Percentiles rank a stretch among this genome's conserved stretches.
These are phyloP conservation scores for Dolichoris vasculosae DNA, from an alignment of 1,140 invertebrate genomes.

Conservation along the genomic window DNA sequence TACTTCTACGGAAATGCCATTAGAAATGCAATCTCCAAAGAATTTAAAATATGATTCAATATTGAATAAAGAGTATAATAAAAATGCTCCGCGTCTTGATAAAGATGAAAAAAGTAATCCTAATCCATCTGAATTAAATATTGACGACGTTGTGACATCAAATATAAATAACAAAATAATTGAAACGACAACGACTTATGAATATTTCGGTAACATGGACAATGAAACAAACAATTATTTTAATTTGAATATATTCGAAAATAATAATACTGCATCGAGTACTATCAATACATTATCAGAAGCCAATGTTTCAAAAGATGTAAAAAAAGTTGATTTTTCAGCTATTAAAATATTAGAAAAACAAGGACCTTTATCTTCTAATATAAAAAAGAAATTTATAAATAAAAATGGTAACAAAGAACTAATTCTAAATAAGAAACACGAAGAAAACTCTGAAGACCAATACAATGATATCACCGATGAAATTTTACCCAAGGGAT, in stretches of 20 bases:
- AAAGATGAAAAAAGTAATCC: conserved; percentile 69
- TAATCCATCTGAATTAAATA: conserved; percentile 68
- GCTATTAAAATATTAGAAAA: background rate
- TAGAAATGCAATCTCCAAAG: background rate
- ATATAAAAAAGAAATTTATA: background rate
- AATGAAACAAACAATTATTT: conserved; percentile 28
- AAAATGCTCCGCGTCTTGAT: conserved; percentile 68
- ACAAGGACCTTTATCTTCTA: background rate
- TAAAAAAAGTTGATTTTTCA: background rate
- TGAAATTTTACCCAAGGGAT: conserved; percentile 59
- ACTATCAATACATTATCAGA: background rate
- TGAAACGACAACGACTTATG: conserved; percentile 1
- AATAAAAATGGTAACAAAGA: background rate
- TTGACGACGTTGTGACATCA: conserved; percentile 63
- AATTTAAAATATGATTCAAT: background rate
- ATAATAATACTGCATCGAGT: background rate
- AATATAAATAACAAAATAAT: conserved; percentile 29
- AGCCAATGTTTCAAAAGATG: background rate
- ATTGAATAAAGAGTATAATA: conserved; percentile 74
- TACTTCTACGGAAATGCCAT: conserved; percentile 27
- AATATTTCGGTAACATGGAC: background rate
- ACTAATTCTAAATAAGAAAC: conserved; percentile 52
- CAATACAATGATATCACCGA: conserved; percentile 71
- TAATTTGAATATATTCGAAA: background rate
- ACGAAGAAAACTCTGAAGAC: conserved; percentile 67